These are phyloP conservation scores for Lepidurus couesii DNA, from an alignment of 1,140 invertebrate species.

Conservation along the genomic window DNA sequence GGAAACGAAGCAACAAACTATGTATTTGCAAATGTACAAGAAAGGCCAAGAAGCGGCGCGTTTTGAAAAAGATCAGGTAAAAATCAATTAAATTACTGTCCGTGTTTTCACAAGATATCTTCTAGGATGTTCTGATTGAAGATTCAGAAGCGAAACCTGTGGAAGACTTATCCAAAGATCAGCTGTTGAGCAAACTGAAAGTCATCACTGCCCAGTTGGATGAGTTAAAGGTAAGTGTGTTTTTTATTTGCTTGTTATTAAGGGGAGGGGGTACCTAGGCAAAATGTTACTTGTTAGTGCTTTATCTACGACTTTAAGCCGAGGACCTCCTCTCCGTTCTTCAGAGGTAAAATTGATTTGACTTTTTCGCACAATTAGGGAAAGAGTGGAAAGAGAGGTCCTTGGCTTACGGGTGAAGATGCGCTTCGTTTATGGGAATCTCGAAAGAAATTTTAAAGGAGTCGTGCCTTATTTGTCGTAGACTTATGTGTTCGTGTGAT, in stretches of 20 bases:
- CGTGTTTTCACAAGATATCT: neutral
- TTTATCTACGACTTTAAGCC: neutral
- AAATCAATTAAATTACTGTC: neutral
- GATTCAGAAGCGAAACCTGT: neutral
- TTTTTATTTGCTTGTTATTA: neutral
- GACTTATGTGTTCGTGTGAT: neutral
- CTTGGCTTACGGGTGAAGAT: neutral
- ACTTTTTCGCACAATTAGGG: neutral
- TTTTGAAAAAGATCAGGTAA: neutral
- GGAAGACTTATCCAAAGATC: neutral
- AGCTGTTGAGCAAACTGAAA: neutral
- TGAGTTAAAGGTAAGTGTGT: neutral
- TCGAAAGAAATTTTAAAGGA: constrained; percentile 16
- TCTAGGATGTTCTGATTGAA: neutral
- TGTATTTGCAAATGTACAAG: constrained; percentile 75
- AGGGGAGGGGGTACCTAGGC: constrained; percentile 6
- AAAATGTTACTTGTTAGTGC: neutral
- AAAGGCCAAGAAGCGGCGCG: constrained; percentile 50
- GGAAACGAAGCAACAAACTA: constrained; percentile 62
- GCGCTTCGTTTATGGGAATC: constrained; percentile 6
- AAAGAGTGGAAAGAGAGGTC: neutral
- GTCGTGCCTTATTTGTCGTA: neutral
- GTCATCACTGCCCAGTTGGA: neutral
- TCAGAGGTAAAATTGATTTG: neutral
- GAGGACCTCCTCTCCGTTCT: neutral